A percentile compares a stretch with the other conserved stretches of the same genome.
Evolutionary conservation across 2,888 invertebrate genomes (phyloP).

Genomic region (Orchestes rusci): DNA sequence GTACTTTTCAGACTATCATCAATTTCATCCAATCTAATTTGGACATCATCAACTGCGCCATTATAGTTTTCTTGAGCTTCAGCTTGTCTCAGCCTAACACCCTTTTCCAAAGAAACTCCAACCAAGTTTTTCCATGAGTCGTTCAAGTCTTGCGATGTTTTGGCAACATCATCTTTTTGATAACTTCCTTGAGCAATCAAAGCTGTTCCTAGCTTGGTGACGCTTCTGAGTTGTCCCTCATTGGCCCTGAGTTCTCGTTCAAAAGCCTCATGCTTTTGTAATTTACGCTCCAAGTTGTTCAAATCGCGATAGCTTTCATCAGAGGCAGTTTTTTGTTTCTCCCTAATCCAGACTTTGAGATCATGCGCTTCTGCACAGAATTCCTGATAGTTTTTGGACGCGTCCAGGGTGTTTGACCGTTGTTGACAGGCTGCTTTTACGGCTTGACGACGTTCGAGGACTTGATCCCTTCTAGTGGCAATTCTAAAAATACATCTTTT

Average conservation of each 20-base stretch:
- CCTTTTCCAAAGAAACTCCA: slow-evolving; percentile 55
- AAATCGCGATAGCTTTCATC: slow-evolving; percentile 91
- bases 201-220: slow-evolving; percentile 73
- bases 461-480: slow-evolving; percentile 64
- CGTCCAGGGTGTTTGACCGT: slow-evolving; percentile 67
- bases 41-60: slow-evolving; percentile 82
- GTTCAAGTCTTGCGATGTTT: slow-evolving; percentile 63
- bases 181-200: slow-evolving; percentile 66
- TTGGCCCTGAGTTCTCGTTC: slow-evolving; percentile 92
- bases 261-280: slow-evolving; percentile 95
- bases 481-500: slow-evolving; percentile 47
- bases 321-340: slow-evolving; percentile 83
- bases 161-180: slow-evolving; percentile 61
- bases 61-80: slow-evolving; percentile 72
- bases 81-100: slow-evolving; percentile 81
- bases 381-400: slow-evolving; percentile 84
- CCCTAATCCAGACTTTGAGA: slow-evolving; percentile 81
- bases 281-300: slow-evolving; percentile 80
- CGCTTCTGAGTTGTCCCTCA: slow-evolving; percentile 81
- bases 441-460: slow-evolving; percentile 63
- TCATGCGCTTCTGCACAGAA: slow-evolving; percentile 91
- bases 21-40: slow-evolving; percentile 78
- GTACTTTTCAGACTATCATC: slow-evolving; percentile 69
- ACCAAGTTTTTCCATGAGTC: slow-evolving; percentile 70
- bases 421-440: slow-evolving; percentile 70